These are phyloP conservation scores for Pogonocichla stellata DNA, from an alignment of 2,113 vertebrate genomes.

Conservation along the genomic window DNA sequence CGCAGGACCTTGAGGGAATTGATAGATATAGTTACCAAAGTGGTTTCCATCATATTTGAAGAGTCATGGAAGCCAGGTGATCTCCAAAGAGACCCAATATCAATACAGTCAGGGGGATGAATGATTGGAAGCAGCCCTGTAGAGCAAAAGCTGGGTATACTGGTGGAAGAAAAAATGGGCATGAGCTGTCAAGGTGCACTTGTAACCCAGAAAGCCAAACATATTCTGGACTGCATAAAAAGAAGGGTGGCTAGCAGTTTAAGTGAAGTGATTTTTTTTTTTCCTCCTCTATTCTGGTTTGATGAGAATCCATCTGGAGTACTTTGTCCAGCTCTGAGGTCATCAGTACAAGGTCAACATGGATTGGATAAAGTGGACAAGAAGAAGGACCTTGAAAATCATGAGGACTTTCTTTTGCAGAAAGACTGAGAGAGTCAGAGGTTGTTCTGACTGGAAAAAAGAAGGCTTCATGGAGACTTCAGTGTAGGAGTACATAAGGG, in stretches of 20 bases:
- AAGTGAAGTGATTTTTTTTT: neutral
- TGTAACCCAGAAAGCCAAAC: neutral
- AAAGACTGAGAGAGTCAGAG: neutral
- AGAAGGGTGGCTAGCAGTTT: rapidly evolving
- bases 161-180: neutral
- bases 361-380: rapidly evolving
- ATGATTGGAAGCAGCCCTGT: neutral
- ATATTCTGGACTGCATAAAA: neutral
- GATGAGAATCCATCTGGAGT: neutral
- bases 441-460: neutral
- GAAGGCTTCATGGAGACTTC: neutral
- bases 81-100: neutral
- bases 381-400: neutral
- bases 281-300: neutral
- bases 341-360: neutral
- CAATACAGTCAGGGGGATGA: neutral
- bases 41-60: neutral
- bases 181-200: neutral
- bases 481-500: neutral
- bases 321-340: neutral
- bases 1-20: neutral
- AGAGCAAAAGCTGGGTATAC: neutral
- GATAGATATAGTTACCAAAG: neutral
- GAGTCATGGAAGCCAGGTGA: neutral
- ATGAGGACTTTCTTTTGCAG: neutral